Percentiles rank a stretch among this genome's conserved stretches.
phyloP scores from a whole-genome alignment of 2,113 vertebrate species.

The Percopsis transmontana region DNA sequence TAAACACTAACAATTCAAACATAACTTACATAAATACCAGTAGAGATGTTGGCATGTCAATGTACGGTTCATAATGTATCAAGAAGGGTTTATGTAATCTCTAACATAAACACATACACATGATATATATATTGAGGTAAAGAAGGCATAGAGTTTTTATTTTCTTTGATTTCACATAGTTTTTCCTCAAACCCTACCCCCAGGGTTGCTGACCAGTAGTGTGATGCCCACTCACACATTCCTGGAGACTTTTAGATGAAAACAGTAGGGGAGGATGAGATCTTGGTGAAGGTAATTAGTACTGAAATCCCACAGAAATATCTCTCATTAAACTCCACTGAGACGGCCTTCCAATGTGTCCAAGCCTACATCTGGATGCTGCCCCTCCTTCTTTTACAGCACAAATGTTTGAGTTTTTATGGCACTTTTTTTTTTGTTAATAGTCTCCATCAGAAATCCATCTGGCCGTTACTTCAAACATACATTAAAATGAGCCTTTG shows the following conservation, averaged over 20 bases:
- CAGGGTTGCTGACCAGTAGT: constrained; percentile 24
- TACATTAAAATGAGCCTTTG: constrained; percentile 46
- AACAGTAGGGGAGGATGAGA: constrained; percentile 53
- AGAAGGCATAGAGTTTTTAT: too few species aligned
- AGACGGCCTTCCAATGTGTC: constrained; percentile 32
- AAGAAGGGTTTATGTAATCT: too few species aligned
- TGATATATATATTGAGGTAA: too few species aligned
- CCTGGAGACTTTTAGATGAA: constrained; percentile 44
- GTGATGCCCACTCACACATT: constrained; percentile 36
- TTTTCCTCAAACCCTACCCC: constrained; percentile 1
- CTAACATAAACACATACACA: too few species aligned
- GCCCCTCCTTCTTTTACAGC: constrained; percentile 47
- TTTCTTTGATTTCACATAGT: constrained; percentile 6
- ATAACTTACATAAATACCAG: too few species aligned
- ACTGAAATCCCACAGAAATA: constrained; percentile 67
- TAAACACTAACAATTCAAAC: too few species aligned
- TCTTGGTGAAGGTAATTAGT: constrained; percentile 62
- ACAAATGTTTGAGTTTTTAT: constrained; percentile 56
- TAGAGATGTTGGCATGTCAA: too few species aligned
- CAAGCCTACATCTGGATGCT: constrained; percentile 51
- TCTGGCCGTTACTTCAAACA: constrained; percentile 60
- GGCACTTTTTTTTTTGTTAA: constrained; percentile 44
- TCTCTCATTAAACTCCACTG: constrained; percentile 61
- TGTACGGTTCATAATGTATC: too few species aligned
- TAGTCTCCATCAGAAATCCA: constrained; percentile 51